A percentile compares a stretch with the other conserved stretches of the same genome.
Evolutionary conservation across 2,888 invertebrate species (phyloP).

Genomic region (Melanostoma mellinum): DNA sequence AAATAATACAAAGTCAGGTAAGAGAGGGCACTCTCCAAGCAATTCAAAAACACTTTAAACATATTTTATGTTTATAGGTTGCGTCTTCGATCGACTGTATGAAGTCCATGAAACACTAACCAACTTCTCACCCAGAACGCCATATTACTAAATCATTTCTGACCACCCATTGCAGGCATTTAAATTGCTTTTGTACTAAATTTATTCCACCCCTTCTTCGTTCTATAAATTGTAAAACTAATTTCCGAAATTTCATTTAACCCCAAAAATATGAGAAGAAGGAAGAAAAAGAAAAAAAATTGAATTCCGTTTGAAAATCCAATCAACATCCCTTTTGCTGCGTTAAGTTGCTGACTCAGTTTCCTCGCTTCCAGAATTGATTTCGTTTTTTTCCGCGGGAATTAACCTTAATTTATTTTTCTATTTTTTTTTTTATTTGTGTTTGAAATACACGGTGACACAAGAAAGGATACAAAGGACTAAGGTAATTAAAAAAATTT

Average conservation of each 20-base stretch:
- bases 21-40: no score
- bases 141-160: conserved; percentile 63
- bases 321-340: conserved; percentile 64
- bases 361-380: conserved; percentile 60
- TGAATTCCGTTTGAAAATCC: conserved; percentile 68
- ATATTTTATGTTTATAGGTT: no score
- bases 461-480: conserved; percentile 55
- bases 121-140: conserved; percentile 16
- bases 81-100: no score
- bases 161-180: conserved; percentile 56
- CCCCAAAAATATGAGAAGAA: conserved; percentile 48
- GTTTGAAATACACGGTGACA: conserved; percentile 45
- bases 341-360: conserved; percentile 62
- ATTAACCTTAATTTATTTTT: conserved; percentile 67
- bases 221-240: conserved; percentile 70
- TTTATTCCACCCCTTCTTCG: conserved; percentile 62
- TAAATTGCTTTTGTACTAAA: conserved; percentile 52
- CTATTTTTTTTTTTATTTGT: conserved; percentile 21
- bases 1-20: no score
- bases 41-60: no score
- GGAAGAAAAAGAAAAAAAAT: conserved; percentile 23
- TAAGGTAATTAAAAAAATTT: conserved; percentile 66
- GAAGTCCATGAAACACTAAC: background rate
- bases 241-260: conserved; percentile 73
- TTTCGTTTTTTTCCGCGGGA: conserved; percentile 61